phyloP scores from a whole-genome alignment of 2,888 invertebrate genomes.

The Aradus depressus region DNA sequence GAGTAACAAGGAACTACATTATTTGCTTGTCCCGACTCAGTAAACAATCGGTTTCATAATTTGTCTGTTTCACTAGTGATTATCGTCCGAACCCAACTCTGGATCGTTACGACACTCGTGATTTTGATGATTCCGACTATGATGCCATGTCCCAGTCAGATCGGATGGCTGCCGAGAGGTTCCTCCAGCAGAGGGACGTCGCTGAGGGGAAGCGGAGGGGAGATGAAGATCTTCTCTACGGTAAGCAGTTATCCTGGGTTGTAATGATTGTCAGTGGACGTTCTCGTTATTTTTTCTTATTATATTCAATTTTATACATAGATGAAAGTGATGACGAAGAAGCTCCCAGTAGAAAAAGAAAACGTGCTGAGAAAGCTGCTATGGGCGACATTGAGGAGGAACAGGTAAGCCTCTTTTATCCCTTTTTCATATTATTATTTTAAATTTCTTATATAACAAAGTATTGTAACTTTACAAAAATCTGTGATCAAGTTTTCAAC shows the following conservation, averaged over 20 bases:
- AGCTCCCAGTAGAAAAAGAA: slow-evolving; percentile 51
- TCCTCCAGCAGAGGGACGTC: slow-evolving; percentile 73
- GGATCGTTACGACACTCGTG: slow-evolving; percentile 75
- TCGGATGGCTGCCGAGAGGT: slow-evolving; percentile 81
- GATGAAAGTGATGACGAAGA: slow-evolving; percentile 69
- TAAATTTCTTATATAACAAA: too few species aligned
- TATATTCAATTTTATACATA: slow-evolving; percentile 33
- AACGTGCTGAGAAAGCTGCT: slow-evolving; percentile 77
- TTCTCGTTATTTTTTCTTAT: background rate
- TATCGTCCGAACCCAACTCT: slow-evolving; percentile 92
- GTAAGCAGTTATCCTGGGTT: slow-evolving; percentile 39
- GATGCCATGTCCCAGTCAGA: slow-evolving; percentile 78
- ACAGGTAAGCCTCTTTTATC: slow-evolving; percentile 45
- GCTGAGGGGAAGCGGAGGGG: slow-evolving; percentile 59
- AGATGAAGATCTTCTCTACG: slow-evolving; percentile 80
- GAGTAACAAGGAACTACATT: slow-evolving; percentile 26
- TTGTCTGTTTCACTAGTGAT: slow-evolving; percentile 50
- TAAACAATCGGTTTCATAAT: background rate
- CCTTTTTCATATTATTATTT: too few species aligned
- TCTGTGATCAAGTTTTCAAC: too few species aligned
- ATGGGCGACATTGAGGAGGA: slow-evolving; percentile 62
- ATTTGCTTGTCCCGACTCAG: background rate
- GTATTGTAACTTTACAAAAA: too few species aligned
- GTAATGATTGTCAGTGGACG: background rate
- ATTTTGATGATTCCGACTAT: slow-evolving; percentile 68